Evolutionary conservation across 2,113 vertebrate genomes (phyloP), one percentile per base, ranked within the genome.

Genomic region (Oncorhynchus tshawytscha): DNA sequence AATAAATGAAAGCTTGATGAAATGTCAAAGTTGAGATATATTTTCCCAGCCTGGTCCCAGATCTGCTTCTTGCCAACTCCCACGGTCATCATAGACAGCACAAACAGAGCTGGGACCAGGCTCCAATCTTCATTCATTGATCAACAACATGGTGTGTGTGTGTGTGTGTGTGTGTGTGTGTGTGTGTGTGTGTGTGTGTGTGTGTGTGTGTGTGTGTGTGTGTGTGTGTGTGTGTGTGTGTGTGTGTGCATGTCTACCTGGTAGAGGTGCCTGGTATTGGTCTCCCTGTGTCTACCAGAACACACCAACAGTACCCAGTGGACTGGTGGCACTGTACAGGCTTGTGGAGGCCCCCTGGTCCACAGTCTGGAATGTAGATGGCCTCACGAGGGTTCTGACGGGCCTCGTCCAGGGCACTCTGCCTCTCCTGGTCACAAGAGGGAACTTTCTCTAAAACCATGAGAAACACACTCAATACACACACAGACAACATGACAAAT

Each of bases 221-320:
- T 34, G 31, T 7, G 31, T 7, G 34, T 8, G 34, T 8, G 34
- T 39, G 34, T 2, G 5, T 8, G 34, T 8, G 34, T 8, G 7
- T 2, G 34, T 39, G 7, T 0, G 49, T 4, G 27, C 1, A 5
- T 31, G 18, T 34, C 11, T 93, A 98, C 98, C 97, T 94, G 59
- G 96, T 96, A 62, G 98, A 98, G 34, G 97, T 98, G 64, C 97
- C 96, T 18, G 97, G 97, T 77, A 99, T 94, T 1, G 98, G 98
- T 7, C 98, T 95, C 51, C 98, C 98, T 0, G 97, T 99, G 88
- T 99, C 97, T 84, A 97, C 95, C 76, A 96, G 88, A 68, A 99
- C 98, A 78, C 98, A 99, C 98, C 98, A 99, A 91, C 98, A 99
- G 91, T 99, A 99, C 27, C 98, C 96, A 2, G 98, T 99, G 0